A percentile compares a stretch with the other conserved stretches of the same genome.
Evolutionary conservation across 2,113 vertebrate species (phyloP).

Genomic region (Charina bottae): DNA sequence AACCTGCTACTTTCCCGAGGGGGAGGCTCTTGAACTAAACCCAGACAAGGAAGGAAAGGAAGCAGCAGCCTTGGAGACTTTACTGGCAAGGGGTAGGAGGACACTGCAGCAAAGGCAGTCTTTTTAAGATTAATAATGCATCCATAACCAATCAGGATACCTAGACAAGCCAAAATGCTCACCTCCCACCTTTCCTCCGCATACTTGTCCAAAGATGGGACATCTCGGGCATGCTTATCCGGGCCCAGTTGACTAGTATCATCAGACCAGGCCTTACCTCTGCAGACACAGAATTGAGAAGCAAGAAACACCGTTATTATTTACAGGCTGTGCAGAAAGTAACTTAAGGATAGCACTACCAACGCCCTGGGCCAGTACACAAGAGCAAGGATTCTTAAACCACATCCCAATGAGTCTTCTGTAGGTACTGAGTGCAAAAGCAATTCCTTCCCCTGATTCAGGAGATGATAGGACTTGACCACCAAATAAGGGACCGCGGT

Average conservation of each 20-base stretch:
- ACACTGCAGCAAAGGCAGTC: not conserved
- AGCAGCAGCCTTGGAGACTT: not conserved
- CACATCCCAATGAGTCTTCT: not conserved
- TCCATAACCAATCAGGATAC: not conserved
- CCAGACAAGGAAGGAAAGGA: not conserved
- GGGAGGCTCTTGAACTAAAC: not conserved
- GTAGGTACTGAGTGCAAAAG: not conserved
- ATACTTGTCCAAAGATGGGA: slow-evolving; percentile 87
- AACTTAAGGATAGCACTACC: not conserved
- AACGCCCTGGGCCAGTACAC: not conserved
- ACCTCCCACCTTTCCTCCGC: slow-evolving; percentile 92
- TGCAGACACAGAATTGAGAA: slow-evolving; percentile 37
- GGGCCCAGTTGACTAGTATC: slow-evolving; percentile 87
- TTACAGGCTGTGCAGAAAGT: not conserved
- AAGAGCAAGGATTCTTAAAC: not conserved
- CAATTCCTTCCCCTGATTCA: not conserved
- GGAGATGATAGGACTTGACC: too few species aligned
- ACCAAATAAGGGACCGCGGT: too few species aligned
- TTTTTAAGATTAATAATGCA: not conserved
- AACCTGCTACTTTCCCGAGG: not conserved
- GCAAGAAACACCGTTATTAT: not conserved
- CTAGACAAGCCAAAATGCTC: slow-evolving; percentile 9
- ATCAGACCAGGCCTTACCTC: slow-evolving; percentile 88
- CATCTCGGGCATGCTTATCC: slow-evolving; percentile 86
- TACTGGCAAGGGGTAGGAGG: not conserved